These are phyloP conservation scores for Mycalesis mineus DNA, from an alignment of 2,888 invertebrate genomes.

Conservation along the genomic window DNA sequence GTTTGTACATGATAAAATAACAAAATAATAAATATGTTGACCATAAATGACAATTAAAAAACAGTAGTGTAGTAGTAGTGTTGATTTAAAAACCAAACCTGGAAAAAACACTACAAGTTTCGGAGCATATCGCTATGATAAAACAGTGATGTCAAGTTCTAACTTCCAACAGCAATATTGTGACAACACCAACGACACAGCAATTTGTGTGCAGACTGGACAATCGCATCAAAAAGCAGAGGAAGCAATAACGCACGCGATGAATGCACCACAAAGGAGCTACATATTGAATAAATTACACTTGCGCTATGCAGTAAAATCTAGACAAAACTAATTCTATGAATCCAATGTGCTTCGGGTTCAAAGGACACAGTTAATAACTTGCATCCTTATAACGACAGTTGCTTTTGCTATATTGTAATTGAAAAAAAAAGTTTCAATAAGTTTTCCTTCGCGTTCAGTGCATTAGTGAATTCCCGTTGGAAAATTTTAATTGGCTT, in stretches of 20 bases:
- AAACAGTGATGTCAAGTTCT: background rate
- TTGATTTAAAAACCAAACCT: no score
- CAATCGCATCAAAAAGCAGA: slow-evolving; percentile 30
- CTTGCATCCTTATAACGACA: slow-evolving; percentile 18
- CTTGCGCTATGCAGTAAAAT: slow-evolving; percentile 41
- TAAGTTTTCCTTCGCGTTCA: background rate
- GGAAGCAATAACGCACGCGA: slow-evolving; percentile 36
- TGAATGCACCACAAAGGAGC: slow-evolving; percentile 37
- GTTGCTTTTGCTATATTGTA: slow-evolving; percentile 22
- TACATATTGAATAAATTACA: slow-evolving; percentile 37
- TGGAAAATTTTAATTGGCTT: slow-evolving; percentile 6
- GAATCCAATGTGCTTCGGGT: slow-evolving; percentile 16
- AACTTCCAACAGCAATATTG: slow-evolving; percentile 21
- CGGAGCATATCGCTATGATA: background rate
- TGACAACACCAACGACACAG: slow-evolving; percentile 16
- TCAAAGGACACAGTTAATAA: slow-evolving; percentile 20
- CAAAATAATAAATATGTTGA: no score
- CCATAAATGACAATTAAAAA: no score
- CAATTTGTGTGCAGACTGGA: slow-evolving; percentile 12
- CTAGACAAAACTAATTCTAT: slow-evolving; percentile 44
- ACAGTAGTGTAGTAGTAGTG: no score
- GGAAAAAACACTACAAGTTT: no score
- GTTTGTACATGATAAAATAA: no score
- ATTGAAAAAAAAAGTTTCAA: slow-evolving; percentile 21
- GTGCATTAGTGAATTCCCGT: background rate